Evolutionary conservation across 1,140 invertebrate species (phyloP).

Genomic region (Scaptomyza hsui): DNA sequence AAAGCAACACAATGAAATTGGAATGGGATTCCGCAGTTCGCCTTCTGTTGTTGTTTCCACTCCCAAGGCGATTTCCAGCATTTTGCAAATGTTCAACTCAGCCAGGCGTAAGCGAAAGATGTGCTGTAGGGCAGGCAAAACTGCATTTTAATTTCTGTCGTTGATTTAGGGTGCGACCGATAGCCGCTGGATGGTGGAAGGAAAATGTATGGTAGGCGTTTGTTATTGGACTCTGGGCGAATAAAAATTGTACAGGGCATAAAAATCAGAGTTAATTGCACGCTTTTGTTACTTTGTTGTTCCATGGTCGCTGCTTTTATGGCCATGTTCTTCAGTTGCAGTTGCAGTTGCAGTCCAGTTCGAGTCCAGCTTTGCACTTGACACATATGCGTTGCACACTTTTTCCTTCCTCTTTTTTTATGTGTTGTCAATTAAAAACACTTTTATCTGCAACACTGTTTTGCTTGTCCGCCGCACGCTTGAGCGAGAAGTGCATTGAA

Average conservation of each 20-base stretch:
- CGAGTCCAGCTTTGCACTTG: slow-evolving; percentile 7
- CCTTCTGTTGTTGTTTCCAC: slow-evolving; percentile 21
- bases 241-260: slow-evolving; percentile 67
- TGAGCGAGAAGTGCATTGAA: slow-evolving; percentile 9
- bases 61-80: slow-evolving; percentile 48
- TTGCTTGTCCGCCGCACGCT: slow-evolving; percentile 15
- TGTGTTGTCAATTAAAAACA: slow-evolving; percentile 58
- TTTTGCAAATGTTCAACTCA: slow-evolving; percentile 51
- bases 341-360: background rate
- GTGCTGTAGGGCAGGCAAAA: slow-evolving; percentile 17
- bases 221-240: slow-evolving; percentile 33
- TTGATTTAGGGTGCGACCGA: slow-evolving; percentile 47
- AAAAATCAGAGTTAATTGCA: slow-evolving; percentile 77
- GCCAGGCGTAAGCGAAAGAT: background rate
- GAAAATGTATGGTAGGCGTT: slow-evolving; percentile 22
- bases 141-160: slow-evolving; percentile 51
- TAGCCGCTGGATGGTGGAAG: background rate
- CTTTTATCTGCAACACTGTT: slow-evolving; percentile 55
- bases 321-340: background rate
- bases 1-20: slow-evolving; percentile 13
- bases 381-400: slow-evolving; percentile 34
- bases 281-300: slow-evolving; percentile 68
- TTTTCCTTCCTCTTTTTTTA: slow-evolving; percentile 17
- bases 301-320: slow-evolving; percentile 27
- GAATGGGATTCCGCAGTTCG: background rate